Evolutionary conservation across 2,888 invertebrate species (phyloP).

Genomic region (Cryptosula pallasiana): DNA sequence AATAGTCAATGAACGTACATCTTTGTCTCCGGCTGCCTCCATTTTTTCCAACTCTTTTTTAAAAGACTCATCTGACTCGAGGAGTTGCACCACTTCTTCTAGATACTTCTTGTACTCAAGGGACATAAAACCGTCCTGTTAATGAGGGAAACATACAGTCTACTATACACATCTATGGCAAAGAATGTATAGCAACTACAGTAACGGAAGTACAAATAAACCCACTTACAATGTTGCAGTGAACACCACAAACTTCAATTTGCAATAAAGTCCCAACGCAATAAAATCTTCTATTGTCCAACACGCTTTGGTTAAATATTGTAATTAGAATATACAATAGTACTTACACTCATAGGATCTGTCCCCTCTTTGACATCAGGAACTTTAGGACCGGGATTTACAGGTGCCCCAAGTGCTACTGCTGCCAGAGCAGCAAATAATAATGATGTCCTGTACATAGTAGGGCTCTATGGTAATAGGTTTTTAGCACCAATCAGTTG

Average conservation of each 20-base stretch:
- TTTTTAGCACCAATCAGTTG: too few relatives aligned
- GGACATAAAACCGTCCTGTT: not conserved
- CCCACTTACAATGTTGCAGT: too few relatives aligned
- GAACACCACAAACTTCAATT: too few relatives aligned
- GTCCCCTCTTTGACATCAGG: slow-evolving; percentile 18
- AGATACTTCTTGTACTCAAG: slow-evolving; percentile 74
- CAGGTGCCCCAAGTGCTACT: slow-evolving; percentile 2
- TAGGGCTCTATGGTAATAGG: too few relatives aligned
- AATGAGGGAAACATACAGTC: not conserved
- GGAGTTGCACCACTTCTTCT: slow-evolving; percentile 78
- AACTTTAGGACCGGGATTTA: slow-evolving; percentile 2
- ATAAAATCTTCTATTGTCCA: too few relatives aligned
- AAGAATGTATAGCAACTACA: too few relatives aligned
- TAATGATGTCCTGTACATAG: not conserved
- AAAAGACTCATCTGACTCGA: slow-evolving; percentile 71
- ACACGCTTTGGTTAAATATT: too few relatives aligned
- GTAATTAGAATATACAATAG: too few relatives aligned
- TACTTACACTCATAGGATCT: slow-evolving; percentile 8
- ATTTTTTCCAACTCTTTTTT: slow-evolving; percentile 33
- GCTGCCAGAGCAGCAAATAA: not conserved
- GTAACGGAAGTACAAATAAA: too few relatives aligned
- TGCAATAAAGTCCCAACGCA: too few relatives aligned
- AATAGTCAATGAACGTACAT: not conserved
- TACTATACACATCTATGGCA: too few relatives aligned
- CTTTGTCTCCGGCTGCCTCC: slow-evolving; percentile 24